phyloP scores from a whole-genome alignment of 2,888 invertebrate species.

The Napeogenes inachia region DNA sequence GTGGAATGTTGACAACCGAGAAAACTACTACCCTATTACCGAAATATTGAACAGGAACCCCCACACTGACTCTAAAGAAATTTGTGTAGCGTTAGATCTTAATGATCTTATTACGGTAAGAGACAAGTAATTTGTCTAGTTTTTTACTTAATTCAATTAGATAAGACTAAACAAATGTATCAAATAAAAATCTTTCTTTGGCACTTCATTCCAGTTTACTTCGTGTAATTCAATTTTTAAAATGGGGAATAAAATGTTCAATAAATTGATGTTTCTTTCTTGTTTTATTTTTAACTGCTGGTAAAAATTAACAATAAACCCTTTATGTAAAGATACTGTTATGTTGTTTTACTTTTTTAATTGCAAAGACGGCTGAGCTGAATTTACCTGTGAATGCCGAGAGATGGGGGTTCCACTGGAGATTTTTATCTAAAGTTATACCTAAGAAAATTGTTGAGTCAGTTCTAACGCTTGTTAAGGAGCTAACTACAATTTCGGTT shows the following conservation, averaged over 20 bases:
- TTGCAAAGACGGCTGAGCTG: too few relatives aligned
- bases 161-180: constrained; percentile 69
- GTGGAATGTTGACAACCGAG: constrained; percentile 78
- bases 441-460: too few relatives aligned
- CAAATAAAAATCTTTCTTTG: constrained; percentile 56
- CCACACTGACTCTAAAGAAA: constrained; percentile 73
- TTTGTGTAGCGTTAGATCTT: constrained; percentile 75
- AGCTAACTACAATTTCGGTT: too few relatives aligned
- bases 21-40: constrained; percentile 78
- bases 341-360: too few relatives aligned
- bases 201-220: constrained; percentile 73
- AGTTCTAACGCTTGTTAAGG: too few relatives aligned
- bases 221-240: constrained; percentile 69
- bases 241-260: constrained; percentile 70
- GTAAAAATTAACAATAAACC: neutral
- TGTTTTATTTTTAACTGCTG: constrained; percentile 23
- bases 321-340: neutral
- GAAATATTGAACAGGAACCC: constrained; percentile 75
- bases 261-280: constrained; percentile 44
- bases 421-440: too few relatives aligned
- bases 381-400: too few relatives aligned
- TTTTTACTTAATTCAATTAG: constrained; percentile 66
- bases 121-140: constrained; percentile 67
- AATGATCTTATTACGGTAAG: constrained; percentile 75
- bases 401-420: too few relatives aligned